A percentile compares a stretch with the other conserved stretches of the same genome.
phyloP scores from a whole-genome alignment of 2,113 vertebrate species.

The Corynorhinus townsendii region DNA sequence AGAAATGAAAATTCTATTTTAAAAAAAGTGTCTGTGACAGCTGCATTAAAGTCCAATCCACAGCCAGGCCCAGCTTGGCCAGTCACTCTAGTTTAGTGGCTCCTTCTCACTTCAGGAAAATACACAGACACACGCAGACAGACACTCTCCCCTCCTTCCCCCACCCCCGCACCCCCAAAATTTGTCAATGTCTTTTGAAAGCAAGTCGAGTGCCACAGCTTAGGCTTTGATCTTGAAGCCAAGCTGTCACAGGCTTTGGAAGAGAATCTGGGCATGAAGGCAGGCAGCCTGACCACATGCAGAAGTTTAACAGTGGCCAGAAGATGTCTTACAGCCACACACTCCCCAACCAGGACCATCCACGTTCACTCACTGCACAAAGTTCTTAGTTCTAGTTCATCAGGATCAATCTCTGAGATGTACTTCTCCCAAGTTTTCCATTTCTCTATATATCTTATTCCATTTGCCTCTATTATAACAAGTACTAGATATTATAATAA shows the following conservation, averaged over 20 bases:
- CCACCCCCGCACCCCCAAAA: neutral
- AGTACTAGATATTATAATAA: neutral
- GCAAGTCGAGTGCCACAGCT: neutral
- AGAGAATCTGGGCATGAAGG: neutral
- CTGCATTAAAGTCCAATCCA: conserved; percentile 68
- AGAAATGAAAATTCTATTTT: conserved; percentile 32
- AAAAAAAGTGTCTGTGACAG: conserved; percentile 25
- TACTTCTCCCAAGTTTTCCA: neutral
- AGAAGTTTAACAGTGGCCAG: neutral
- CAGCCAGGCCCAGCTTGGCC: conserved; percentile 34
- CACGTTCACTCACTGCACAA: neutral
- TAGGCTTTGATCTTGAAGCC: neutral
- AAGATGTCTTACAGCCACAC: neutral
- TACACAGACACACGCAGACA: neutral
- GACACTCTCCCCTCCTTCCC: neutral
- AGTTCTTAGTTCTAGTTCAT: neutral
- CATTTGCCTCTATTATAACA: neutral
- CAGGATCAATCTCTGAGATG: neutral
- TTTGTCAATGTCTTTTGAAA: conserved; percentile 46
- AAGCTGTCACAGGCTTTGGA: conserved; percentile 15
- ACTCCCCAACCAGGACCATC: neutral
- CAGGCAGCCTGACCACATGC: neutral
- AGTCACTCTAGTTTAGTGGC: conserved; percentile 53
- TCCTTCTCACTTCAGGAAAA: neutral
- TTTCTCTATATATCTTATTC: neutral